Conservation (phyloP, 2,888 invertebrate species). For the Cryptophagus acutangulus region DNA sequence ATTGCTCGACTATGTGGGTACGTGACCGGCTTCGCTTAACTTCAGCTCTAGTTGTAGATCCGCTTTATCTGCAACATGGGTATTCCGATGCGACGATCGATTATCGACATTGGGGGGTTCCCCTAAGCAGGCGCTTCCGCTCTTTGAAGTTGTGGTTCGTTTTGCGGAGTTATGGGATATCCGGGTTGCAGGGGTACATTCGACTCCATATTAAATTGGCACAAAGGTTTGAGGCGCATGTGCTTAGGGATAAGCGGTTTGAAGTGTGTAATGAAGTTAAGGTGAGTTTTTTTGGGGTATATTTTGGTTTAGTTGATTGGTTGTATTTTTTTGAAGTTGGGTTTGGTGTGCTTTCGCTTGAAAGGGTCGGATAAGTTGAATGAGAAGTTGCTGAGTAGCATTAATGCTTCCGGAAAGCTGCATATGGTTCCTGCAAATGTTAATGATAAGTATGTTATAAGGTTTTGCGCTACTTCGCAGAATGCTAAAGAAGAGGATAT, state of each 20-base stretch:
- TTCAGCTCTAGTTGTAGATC: constrained; percentile 95
- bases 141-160: constrained; percentile 98
- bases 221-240: constrained; percentile 79
- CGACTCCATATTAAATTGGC: constrained; percentile 86
- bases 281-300: constrained; percentile 50
- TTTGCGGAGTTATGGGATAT: constrained; percentile 86
- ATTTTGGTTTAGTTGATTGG: constrained; percentile 6
- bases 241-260: constrained; percentile 78
- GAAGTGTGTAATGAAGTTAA: constrained; percentile 89
- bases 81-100: constrained; percentile 89
- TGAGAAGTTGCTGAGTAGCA: constrained; percentile 83
- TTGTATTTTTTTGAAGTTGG: constrained; percentile 57
- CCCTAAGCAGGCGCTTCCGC: constrained; percentile 89
- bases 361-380: constrained; percentile 76
- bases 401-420: constrained; percentile 91
- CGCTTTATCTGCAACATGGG: constrained; percentile 94
- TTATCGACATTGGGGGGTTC: constrained; percentile 97
- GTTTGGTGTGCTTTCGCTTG: constrained; percentile 86
- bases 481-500: constrained; percentile 81
- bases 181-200: constrained; percentile 89
- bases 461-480: constrained; percentile 92
- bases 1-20: constrained; percentile 97
- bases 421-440: constrained; percentile 96
- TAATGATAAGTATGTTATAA: constrained; percentile 83
- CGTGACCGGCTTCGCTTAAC: constrained; percentile 56